Evolutionary conservation across 1,140 invertebrate genomes (phyloP), one percentile per base, ranked within the genome.

Genomic region (Neuroterus valhalla): DNA sequence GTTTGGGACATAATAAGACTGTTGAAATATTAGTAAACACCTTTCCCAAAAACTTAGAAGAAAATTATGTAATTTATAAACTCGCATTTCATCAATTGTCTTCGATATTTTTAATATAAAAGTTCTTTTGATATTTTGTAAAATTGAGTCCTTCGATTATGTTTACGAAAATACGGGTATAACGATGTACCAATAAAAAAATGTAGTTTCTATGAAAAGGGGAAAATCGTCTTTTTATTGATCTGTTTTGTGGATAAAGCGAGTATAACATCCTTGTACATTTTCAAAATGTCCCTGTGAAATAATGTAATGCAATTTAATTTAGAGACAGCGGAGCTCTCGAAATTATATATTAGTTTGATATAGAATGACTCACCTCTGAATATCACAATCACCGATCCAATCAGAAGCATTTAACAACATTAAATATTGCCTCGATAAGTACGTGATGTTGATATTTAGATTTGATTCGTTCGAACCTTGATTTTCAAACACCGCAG

Each of bases 401-500:
- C 87, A 88, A 74, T 88, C 83, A 21, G 81, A 82, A 15, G 83
- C 80, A 71, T 87, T 78, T 12, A 83, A 82, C 66, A 88, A 80
- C 31, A 82, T 81, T 68, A 72, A 70, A 55, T 81, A 76, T 44
- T 86, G 86, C 68, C 91, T 91, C 19, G 91, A 87, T 31, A 96
- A 89, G 78, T 93, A 87, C 71, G 92, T 91, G 81, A 93, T 93
- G 74, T 94, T 5, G 12, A 75, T 68, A 0, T 26, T 2, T 11
- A 31, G 6, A 71, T 44, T 45, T 1, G 45, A 15, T 66, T 44
- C 14, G 12, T 46, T 8, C 2, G 26, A 26, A 48, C n/a, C 52
- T 71, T 68, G 11, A 12, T 68, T 42, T 8, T 68, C 21, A 21
- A 43, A 21, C 42, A 68, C n/a, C 12, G 19, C 14, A 14, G 43